Evolutionary conservation across 2,113 vertebrate genomes (phyloP).

Genomic region (Hydrochoerus hydrochaeris): DNA sequence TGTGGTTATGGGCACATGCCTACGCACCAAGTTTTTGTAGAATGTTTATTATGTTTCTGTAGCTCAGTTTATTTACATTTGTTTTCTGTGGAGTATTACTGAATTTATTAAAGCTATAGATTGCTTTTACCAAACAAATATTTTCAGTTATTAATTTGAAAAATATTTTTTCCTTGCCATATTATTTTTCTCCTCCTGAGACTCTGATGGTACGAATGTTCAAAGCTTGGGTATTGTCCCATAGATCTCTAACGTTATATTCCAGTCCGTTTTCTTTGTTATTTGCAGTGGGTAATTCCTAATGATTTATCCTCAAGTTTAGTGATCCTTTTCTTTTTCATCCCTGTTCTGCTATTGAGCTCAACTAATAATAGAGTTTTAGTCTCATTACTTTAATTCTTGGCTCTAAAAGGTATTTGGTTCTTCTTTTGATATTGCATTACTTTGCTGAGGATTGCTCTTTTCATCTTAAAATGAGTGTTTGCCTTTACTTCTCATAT

Average conservation of each 20-base stretch:
- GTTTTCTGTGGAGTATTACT: background rate
- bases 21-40: background rate
- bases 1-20: background rate
- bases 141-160: background rate
- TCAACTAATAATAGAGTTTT: background rate
- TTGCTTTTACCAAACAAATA: background rate
- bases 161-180: background rate
- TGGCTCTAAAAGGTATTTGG: slow-evolving; percentile 8
- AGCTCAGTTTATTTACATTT: background rate
- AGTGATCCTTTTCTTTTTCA: background rate
- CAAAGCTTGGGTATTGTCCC: background rate
- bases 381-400: slow-evolving; percentile 10
- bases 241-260: background rate
- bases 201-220: background rate
- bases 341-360: background rate
- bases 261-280: background rate
- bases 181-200: background rate
- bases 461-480: slow-evolving; percentile 36
- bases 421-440: background rate
- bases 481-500: slow-evolving; percentile 15
- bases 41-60: background rate
- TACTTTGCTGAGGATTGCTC: background rate
- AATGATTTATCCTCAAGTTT: background rate
- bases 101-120: background rate
- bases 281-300: background rate